phyloP scores from a whole-genome alignment of 2,797 vertebrate genomes.

The Chelonia mydas region DNA sequence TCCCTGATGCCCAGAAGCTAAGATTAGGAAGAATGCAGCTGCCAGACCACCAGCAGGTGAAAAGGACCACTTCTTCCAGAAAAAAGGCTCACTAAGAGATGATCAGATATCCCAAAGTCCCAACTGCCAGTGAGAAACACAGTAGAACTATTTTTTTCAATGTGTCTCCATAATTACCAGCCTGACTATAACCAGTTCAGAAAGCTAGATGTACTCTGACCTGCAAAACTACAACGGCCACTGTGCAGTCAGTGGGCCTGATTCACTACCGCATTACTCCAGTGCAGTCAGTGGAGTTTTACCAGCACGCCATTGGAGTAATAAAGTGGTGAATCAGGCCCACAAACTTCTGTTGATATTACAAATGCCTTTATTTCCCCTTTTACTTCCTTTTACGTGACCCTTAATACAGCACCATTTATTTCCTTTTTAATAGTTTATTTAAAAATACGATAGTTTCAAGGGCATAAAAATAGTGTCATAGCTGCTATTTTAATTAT shows the following conservation, averaged over 20 bases:
- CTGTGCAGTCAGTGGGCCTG: neutral
- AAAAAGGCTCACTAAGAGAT: neutral
- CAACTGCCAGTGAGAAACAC: neutral
- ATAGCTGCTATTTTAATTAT: constrained; percentile 68
- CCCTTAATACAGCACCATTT: constrained; percentile 36
- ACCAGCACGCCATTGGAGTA: neutral
- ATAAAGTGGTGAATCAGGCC: neutral
- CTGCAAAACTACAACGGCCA: neutral
- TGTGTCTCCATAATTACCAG: neutral
- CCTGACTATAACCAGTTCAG: neutral
- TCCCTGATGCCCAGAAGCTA: constrained; percentile 33
- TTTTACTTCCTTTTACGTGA: neutral
- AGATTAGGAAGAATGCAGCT: constrained; percentile 17
- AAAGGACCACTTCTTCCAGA: constrained; percentile 7
- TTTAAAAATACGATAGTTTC: constrained; percentile 44
- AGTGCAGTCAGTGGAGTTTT: neutral
- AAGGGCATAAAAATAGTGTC: constrained; percentile 42
- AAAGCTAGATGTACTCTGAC: neutral
- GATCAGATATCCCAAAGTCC: neutral
- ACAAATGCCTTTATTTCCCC: neutral
- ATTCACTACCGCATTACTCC: neutral
- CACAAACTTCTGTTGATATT: neutral
- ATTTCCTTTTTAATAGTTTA: constrained; percentile 19
- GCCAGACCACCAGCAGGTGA: neutral
- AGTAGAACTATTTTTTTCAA: neutral